Percentiles rank a stretch among this genome's conserved stretches.
phyloP scores from a whole-genome alignment of 2,113 vertebrate genomes.

The Hippoglossus stenolepis region DNA sequence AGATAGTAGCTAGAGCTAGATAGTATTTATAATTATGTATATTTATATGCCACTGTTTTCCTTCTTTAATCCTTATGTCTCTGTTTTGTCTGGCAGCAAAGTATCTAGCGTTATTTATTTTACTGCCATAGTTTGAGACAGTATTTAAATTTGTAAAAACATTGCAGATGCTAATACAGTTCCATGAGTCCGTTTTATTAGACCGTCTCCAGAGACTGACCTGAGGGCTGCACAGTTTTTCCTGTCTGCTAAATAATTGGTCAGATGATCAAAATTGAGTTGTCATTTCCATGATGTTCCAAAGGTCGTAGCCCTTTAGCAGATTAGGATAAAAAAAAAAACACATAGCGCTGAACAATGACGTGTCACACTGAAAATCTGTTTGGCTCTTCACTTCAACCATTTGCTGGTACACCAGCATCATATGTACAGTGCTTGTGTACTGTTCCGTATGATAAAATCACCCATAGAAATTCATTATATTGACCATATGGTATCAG shows the following conservation, averaged over 20 bases:
- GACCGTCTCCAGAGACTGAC: conserved; percentile 17
- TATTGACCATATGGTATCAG: conserved; percentile 9
- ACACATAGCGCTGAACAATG: conserved; percentile 19
- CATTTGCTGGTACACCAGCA: conserved; percentile 8
- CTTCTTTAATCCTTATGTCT: neutral
- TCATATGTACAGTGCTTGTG: conserved; percentile 10
- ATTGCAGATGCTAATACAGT: neutral
- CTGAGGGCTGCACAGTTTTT: conserved; percentile 27
- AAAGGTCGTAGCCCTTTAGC: conserved; percentile 20
- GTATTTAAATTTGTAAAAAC: neutral
- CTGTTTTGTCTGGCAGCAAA: neutral
- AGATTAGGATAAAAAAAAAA: conserved; percentile 13
- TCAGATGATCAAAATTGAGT: conserved; percentile 44
- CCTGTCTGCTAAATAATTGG: conserved; percentile 43
- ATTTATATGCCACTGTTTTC: neutral
- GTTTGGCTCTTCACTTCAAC: conserved; percentile 29
- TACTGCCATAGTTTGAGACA: neutral
- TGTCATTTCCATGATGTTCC: conserved; percentile 51
- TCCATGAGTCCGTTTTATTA: conserved; percentile 18
- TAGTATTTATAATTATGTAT: neutral
- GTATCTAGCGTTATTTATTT: neutral
- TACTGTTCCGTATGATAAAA: conserved; percentile 43
- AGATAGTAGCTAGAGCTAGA: neutral
- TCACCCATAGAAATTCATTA: conserved; percentile 8
- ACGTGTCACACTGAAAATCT: conserved; percentile 43